A percentile compares a stretch with the other conserved stretches of the same genome.
Conservation (phyloP, 2,113 vertebrate species). For the Montifringilla adamsi region DNA sequence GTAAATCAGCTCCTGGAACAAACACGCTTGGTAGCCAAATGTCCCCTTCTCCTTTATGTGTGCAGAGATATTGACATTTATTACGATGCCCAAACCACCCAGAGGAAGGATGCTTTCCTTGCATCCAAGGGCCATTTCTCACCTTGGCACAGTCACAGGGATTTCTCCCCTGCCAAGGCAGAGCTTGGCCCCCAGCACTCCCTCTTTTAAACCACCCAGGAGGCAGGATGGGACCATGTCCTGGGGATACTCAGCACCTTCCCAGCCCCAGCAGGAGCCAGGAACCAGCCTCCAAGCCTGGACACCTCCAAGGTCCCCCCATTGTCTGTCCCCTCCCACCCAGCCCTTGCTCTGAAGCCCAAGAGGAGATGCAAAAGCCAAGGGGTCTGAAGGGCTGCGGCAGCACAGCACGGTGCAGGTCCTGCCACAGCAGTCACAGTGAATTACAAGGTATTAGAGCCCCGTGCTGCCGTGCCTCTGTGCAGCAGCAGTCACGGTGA, state of each 20-base stretch:
- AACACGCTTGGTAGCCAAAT: background rate
- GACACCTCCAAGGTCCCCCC: background rate
- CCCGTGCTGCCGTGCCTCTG: background rate
- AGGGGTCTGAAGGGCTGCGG: background rate
- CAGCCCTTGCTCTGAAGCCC: background rate
- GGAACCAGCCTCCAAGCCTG: rapidly evolving
- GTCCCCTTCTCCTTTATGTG: conserved; percentile 18
- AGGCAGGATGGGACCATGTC: background rate
- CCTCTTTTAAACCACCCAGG: background rate
- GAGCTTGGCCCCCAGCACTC: background rate
- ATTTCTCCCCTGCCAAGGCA: background rate
- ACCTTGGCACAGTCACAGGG: background rate
- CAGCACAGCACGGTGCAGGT: conserved; percentile 35
- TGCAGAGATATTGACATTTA: background rate
- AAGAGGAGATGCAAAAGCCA: background rate
- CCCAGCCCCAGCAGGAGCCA: rapidly evolving
- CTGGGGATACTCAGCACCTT: background rate
- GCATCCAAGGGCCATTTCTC: background rate
- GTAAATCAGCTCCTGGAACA: conserved; percentile 39
- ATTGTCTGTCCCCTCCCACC: rapidly evolving
- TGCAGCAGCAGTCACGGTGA: conserved; percentile 54
- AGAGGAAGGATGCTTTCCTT: background rate
- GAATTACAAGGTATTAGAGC: conserved; percentile 62
- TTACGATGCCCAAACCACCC: background rate
- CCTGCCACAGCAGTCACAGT: conserved; percentile 60